Base-by-base conservation (phyloP, 2,113 vertebrate species). In the Empidonax alnorum region DNA sequence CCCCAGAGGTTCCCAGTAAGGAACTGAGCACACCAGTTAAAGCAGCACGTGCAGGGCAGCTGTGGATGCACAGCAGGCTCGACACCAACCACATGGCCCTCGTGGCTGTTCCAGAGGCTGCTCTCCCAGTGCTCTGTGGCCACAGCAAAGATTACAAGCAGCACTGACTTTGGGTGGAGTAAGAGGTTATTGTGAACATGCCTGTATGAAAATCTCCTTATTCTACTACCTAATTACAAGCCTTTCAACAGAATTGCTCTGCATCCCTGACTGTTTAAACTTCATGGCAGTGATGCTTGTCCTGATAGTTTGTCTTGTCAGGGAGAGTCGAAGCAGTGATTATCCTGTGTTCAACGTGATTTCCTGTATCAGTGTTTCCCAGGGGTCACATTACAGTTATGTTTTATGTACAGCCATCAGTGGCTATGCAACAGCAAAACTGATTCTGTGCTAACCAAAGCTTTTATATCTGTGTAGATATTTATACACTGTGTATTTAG, bases 401-500 rank as follows among this genome's bases (percentile, higher is more conserved):
- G 17, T 14, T n/a, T 85, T 75, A 49, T 73, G 58, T 62, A 79
- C 7, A 37, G 35, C 52, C 56, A 18, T 16, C 56, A 4, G 46
- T 52, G 86, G 16, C 42, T 9, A 42, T 72, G 25, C 84, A 69
- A 6, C 72, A 75, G 58, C 59, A 27, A 4, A 21, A 39, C 2
- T 23, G 73, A 37, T 10, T 41, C 90, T 37, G 49, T 42, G 66
- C 66, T 28, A n/a, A 11, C 46, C 76, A 10, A 9, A 22, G 35
- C 2, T 25, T 59, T 58, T 17, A 0, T 21, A 14, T 5, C 72
- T 59, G 4, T 19, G 13, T 1, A 22, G 59, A 4, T 13, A 1
- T 19, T 46, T 7, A 25, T 23, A 8, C 46, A 7, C n/a, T 7
- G 10, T 13, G 19, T 5, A 33, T 63, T 46, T 1, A 3, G 13